A percentile compares a stretch with the other conserved stretches of the same genome.
Conservation (phyloP, 2,888 invertebrate species). For the Pemphredon lugubris region DNA sequence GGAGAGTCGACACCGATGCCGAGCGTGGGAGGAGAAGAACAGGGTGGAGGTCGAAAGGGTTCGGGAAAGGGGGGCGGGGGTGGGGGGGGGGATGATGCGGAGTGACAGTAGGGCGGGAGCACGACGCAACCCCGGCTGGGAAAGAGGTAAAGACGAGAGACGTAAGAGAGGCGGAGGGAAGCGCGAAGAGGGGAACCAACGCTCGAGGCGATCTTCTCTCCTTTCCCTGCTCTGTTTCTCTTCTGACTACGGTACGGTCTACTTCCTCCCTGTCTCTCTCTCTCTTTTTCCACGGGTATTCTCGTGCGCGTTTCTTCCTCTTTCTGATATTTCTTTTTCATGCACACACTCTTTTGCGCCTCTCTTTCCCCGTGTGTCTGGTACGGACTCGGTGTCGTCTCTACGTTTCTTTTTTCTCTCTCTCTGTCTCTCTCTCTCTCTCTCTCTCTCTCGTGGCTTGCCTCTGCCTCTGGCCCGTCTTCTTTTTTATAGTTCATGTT, state of each 20-base stretch:
- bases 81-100: no score
- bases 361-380: no score
- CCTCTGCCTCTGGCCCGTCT: no score
- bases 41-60: slow-evolving; percentile 31
- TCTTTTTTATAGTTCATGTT: no score
- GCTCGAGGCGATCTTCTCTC: slow-evolving; percentile 58
- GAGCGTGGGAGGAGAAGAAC: no score
- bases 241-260: slow-evolving; percentile 33
- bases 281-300: no score
- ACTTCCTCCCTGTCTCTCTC: slow-evolving; percentile 4
- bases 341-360: no score
- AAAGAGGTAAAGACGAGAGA: slow-evolving; percentile 32
- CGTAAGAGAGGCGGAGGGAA: slow-evolving; percentile 27
- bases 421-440: slow-evolving; percentile 5
- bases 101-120: no score
- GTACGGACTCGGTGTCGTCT: no score
- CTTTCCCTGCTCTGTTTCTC: slow-evolving; percentile 33
- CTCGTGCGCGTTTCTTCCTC: no score
- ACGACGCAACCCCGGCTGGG: slow-evolving; percentile 28
- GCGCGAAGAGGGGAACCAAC: slow-evolving; percentile 63
- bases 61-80: slow-evolving; percentile 26
- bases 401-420: neutral
- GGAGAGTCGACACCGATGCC: no score
- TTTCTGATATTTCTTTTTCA: no score
- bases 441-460: slow-evolving; percentile 8